A percentile compares a stretch with the other conserved stretches of the same genome.
Evolutionary conservation across 2,888 invertebrate species (phyloP).

Genomic region (Oligia strigilis): DNA sequence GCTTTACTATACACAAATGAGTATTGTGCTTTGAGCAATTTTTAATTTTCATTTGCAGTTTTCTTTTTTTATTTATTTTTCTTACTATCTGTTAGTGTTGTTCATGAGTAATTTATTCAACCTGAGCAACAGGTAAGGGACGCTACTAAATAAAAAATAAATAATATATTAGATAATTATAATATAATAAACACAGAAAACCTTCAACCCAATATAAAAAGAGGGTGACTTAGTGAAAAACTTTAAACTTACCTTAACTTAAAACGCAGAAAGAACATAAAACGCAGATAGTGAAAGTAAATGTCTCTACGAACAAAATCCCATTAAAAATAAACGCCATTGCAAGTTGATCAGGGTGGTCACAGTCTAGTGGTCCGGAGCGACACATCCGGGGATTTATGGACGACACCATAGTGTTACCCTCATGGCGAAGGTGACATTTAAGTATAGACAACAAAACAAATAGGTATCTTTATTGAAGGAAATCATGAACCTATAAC

Average conservation of each 20-base stretch:
- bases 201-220: not conserved
- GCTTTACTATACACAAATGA: slow-evolving; percentile 11
- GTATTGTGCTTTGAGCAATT: slow-evolving; percentile 5
- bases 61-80: not conserved
- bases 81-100: no score
- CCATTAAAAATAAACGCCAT: slow-evolving; percentile 73
- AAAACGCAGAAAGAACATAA: not conserved
- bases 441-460: slow-evolving; percentile 7
- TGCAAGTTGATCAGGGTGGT: slow-evolving; percentile 73
- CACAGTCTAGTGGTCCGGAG: slow-evolving; percentile 78
- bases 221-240: not conserved
- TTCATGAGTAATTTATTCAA: not conserved
- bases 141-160: not conserved
- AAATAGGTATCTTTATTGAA: not conserved
- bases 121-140: not conserved
- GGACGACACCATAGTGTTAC: slow-evolving; percentile 39
- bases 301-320: slow-evolving; percentile 42
- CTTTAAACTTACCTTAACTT: not conserved
- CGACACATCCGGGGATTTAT: slow-evolving; percentile 78
- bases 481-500: not conserved
- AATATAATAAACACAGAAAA: not conserved
- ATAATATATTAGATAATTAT: no score
- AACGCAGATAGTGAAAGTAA: slow-evolving; percentile 17
- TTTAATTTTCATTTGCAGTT: not conserved
- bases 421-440: slow-evolving; percentile 11